Evolutionary conservation across 2,888 invertebrate genomes (phyloP), one percentile per base, ranked within the genome.

Genomic region (Ceriagrion tenellum): DNA sequence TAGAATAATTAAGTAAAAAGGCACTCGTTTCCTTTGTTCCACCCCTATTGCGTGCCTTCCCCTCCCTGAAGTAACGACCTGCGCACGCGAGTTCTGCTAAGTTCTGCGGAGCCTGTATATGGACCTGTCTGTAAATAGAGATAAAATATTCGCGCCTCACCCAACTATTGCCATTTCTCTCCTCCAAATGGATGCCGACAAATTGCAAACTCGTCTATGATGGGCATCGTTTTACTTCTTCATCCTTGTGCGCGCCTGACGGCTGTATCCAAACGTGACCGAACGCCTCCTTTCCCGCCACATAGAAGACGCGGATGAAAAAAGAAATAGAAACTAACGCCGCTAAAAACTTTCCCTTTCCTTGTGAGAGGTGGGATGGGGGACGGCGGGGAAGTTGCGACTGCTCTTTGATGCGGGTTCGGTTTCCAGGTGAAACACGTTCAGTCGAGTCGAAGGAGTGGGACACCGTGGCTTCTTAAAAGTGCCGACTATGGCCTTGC

Each of bases 341-440:
- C 26, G n/a, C 69, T 26, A n/a, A 69, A 69, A 69, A 69, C 69
- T 69, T 69, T 69, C 69, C 69, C 69, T 69, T 69, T 69, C 69
- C 69, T 69, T 69, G 0, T 47, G 4, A 12, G 69, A 6, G 69
- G 69, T 6, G n/a, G 69, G 69, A 69, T 6, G 47, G 47, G 59
- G 23, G 59, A 59, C 59, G 59, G 59, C 4, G 18, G 59, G 59
- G 59, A 4, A 47, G 47, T 47, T 47, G 8, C 2, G 47, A 47
- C 4, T 47, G 47, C 47, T 47, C 4, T n/a, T 47, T 47, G 59
- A 23, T 69, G 69, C 12, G 26, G 69, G 8, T n/a, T 69, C 69
- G 26, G 69, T 69, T 69, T 69, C 69, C 69, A 69, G n/a, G n/a
- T 12, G 69, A 69, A 69, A 69, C 69, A 69, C 69, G 69, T n/a